These are phyloP conservation scores for Peromyscus polionotus DNA, from an alignment of 2,113 vertebrate genomes.

Conservation along the genomic window DNA sequence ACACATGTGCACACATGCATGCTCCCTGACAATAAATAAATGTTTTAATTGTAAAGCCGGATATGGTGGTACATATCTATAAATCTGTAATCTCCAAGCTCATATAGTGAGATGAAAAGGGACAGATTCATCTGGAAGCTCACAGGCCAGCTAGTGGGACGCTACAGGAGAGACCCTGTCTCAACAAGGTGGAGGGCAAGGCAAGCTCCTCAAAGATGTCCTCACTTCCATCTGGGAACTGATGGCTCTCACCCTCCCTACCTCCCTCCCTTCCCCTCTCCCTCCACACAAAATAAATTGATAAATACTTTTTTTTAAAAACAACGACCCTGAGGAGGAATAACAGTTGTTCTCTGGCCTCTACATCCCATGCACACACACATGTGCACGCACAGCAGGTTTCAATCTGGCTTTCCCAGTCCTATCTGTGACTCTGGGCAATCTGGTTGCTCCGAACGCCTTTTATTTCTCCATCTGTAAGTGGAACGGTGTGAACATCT, in stretches of 20 bases:
- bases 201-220: neutral
- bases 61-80: neutral
- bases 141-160: neutral
- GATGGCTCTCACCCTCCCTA: neutral
- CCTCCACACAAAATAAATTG: neutral
- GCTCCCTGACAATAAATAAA: neutral
- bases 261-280: no score
- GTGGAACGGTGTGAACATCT: neutral
- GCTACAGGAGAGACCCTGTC: neutral
- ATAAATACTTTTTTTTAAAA: neutral
- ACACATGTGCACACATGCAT: no score
- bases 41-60: neutral
- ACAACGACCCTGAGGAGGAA: neutral
- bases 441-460: neutral
- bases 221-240: neutral
- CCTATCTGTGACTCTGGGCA: neutral
- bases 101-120: neutral
- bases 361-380: no score
- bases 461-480: conserved; percentile 16
- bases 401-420: neutral
- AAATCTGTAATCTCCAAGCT: neutral
- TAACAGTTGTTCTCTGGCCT: neutral
- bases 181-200: neutral
- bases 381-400: neutral
- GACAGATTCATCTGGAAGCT: neutral